Conservation (phyloP, 2,888 invertebrate genomes). For the Erebia epiphron region DNA sequence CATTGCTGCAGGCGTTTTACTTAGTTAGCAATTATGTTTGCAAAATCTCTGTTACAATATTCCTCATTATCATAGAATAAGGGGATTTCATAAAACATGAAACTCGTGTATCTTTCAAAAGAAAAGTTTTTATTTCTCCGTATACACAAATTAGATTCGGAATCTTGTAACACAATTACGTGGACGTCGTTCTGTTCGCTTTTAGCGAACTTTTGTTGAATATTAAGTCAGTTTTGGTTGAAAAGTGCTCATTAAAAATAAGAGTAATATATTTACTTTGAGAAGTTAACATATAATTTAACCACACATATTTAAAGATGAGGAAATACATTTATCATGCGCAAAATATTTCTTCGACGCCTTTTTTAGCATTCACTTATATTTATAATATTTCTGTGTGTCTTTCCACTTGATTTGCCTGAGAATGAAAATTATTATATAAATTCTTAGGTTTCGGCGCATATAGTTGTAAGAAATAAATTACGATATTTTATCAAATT, state of each 20-base stretch:
- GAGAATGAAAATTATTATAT: too few relatives aligned
- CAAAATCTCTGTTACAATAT: constrained; percentile 1
- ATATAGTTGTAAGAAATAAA: too few relatives aligned
- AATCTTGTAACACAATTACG: constrained; percentile 41
- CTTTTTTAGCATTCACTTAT: too few relatives aligned
- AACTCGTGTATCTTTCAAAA: constrained; percentile 32
- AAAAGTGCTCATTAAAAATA: constrained; percentile 30
- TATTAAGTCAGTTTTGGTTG: constrained; percentile 31
- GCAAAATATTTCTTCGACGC: too few relatives aligned
- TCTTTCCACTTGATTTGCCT: too few relatives aligned
- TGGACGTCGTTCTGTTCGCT: constrained; percentile 36
- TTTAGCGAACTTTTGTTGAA: constrained; percentile 39
- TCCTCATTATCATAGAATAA: constrained; percentile 7
- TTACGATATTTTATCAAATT: too few relatives aligned
- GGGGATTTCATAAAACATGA: constrained; percentile 26
- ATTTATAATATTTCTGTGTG: too few relatives aligned
- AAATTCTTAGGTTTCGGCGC: too few relatives aligned
- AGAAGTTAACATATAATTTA: background rate
- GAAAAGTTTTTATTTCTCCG: constrained; percentile 40
- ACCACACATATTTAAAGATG: background rate
- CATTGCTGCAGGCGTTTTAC: background rate
- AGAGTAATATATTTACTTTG: background rate
- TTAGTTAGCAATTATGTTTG: constrained; percentile 6
- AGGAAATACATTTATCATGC: too few relatives aligned
- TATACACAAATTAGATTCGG: constrained; percentile 42